phyloP scores from a whole-genome alignment of 2,113 vertebrate genomes.

The Nothocercus nigrocapillus region DNA sequence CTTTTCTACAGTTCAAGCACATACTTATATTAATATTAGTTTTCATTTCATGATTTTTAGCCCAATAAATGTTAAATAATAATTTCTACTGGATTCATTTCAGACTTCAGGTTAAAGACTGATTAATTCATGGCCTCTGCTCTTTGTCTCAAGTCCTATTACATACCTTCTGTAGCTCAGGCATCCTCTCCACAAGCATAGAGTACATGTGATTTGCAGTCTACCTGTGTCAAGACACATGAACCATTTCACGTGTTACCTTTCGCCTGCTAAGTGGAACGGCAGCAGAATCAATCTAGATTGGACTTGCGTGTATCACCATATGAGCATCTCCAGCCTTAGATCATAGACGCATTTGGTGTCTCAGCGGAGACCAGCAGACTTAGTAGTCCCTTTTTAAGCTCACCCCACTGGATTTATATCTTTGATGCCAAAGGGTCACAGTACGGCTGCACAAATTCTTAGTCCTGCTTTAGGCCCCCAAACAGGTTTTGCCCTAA shows the following conservation, averaged over 20 bases:
- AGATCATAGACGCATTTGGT: background rate
- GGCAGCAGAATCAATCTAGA: background rate
- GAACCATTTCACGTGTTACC: background rate
- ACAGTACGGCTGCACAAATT: background rate
- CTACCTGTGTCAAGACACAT: background rate
- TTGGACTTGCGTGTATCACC: background rate
- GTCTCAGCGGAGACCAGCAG: background rate
- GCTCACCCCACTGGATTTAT: background rate
- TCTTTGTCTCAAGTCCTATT: background rate
- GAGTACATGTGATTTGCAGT: background rate
- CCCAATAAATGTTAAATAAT: background rate
- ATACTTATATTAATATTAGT: background rate
- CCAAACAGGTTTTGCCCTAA: background rate
- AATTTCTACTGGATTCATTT: slow-evolving; percentile 2
- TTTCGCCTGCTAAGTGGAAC: background rate
- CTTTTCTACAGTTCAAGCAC: background rate
- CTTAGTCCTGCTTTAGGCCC: background rate
- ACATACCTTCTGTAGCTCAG: background rate
- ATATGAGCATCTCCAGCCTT: background rate
- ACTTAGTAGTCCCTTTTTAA: too few species aligned
- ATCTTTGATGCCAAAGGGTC: background rate
- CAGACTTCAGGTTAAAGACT: background rate
- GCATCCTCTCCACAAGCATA: background rate
- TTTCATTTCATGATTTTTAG: background rate
- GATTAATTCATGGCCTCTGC: background rate